Conservation (phyloP, 2,888 invertebrate species). For the Macrosiphum euphorbiae region DNA sequence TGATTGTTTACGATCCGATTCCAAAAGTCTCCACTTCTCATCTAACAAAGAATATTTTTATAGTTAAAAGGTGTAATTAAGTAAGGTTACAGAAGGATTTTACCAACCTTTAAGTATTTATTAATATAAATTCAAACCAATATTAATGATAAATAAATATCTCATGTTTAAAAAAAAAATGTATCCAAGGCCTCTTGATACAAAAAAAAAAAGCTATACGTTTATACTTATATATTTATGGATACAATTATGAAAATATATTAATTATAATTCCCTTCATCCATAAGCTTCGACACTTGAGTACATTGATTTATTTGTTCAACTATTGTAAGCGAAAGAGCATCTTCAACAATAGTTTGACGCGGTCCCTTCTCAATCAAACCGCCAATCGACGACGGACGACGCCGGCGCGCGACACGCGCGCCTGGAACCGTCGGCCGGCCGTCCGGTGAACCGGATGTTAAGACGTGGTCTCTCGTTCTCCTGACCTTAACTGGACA, state of each 20-base stretch:
- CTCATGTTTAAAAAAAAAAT: constrained; percentile 1
- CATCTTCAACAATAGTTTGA: constrained; percentile 37
- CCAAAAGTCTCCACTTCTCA: constrained; percentile 44
- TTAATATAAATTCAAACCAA: neutral
- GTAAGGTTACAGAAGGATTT: constrained; percentile 1
- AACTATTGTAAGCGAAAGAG: constrained; percentile 35
- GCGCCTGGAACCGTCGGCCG: too few species aligned
- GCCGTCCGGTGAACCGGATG: too few species aligned
- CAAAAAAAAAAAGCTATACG: constrained; percentile 22
- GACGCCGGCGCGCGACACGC: too few species aligned
- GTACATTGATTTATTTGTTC: constrained; percentile 21
- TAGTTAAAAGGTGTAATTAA: constrained; percentile 13
- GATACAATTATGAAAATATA: constrained; percentile 40
- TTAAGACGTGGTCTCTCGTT: too few species aligned
- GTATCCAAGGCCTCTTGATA: neutral
- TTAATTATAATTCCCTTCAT: constrained; percentile 42
- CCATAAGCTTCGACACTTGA: constrained; percentile 36
- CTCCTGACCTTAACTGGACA: too few species aligned
- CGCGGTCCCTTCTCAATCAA: too few species aligned
- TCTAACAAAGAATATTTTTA: constrained; percentile 34
- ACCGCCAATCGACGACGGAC: too few species aligned
- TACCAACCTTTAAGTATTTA: constrained; percentile 16
- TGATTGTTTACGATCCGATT: constrained; percentile 28
- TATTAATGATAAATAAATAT: constrained; percentile 8
- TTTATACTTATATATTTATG: constrained; percentile 13